Conservation (phyloP, 2,797 vertebrate species). For the Coendou prehensilis region DNA sequence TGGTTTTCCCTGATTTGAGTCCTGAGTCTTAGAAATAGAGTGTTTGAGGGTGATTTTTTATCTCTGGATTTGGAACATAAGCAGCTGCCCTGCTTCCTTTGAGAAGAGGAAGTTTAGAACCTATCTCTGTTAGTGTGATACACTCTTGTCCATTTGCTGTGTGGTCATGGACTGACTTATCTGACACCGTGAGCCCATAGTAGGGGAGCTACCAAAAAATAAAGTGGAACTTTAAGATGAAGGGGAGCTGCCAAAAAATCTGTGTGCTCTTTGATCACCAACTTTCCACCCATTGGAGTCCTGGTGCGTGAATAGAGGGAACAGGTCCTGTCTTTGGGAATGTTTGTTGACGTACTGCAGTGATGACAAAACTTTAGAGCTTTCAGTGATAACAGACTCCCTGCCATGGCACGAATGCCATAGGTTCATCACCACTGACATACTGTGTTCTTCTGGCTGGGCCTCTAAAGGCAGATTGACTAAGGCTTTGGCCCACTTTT, state of each 20-base stretch:
- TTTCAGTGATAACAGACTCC: neutral
- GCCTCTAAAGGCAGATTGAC: neutral
- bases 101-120: neutral
- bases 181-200: neutral
- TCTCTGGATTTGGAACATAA: neutral
- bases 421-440: neutral
- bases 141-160: neutral
- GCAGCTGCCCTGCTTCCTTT: neutral
- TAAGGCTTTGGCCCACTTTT: constrained; percentile 78
- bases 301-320: rapidly evolving
- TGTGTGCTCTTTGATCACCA: neutral
- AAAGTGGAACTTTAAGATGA: neutral
- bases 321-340: neutral
- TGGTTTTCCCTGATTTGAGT: constrained; percentile 28
- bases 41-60: neutral
- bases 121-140: neutral
- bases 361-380: neutral
- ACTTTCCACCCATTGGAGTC: rapidly evolving
- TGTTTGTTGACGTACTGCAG: neutral
- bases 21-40: constrained; percentile 9
- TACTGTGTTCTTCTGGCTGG: neutral
- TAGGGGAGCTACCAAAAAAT: neutral
- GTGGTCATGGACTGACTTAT: neutral
- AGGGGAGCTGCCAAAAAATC: neutral
- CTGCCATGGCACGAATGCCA: neutral